Evolutionary conservation across 2,888 invertebrate species (phyloP).

Genomic region (Leucophenga maculata): DNA sequence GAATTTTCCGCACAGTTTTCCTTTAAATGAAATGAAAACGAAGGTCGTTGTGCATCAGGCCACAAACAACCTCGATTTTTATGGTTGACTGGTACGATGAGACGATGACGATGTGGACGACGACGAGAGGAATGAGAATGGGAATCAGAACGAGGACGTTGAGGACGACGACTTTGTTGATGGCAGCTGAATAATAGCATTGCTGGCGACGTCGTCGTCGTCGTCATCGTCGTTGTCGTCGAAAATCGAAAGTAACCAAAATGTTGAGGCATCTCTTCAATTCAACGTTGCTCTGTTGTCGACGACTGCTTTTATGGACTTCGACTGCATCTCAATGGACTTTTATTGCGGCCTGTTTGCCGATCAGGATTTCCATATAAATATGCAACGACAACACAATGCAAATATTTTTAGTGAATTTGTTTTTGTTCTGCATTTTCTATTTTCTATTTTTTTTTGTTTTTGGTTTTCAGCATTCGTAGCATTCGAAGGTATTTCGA

Average conservation of each 20-base stretch:
- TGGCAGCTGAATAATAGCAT: too few relatives aligned
- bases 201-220: too few relatives aligned
- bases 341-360: constrained; percentile 15
- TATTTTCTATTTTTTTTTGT: not conserved
- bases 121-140: too few relatives aligned
- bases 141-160: too few relatives aligned
- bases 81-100: too few relatives aligned
- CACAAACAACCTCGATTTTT: too few relatives aligned
- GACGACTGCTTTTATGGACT: not conserved
- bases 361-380: constrained; percentile 2
- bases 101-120: too few relatives aligned
- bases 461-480: constrained; percentile 10
- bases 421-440: not conserved
- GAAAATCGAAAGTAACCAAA: not conserved
- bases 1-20: too few relatives aligned
- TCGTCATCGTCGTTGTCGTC: too few relatives aligned
- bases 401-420: constrained; percentile 19
- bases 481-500: not conserved
- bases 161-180: too few relatives aligned
- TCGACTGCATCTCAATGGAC: constrained; percentile 17
- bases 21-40: too few relatives aligned
- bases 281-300: not conserved
- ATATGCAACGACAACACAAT: constrained; percentile 13
- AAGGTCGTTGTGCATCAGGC: too few relatives aligned
- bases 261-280: not conserved